phyloP scores from a whole-genome alignment of 2,113 vertebrate species.

The Chinchilla lanigera region DNA sequence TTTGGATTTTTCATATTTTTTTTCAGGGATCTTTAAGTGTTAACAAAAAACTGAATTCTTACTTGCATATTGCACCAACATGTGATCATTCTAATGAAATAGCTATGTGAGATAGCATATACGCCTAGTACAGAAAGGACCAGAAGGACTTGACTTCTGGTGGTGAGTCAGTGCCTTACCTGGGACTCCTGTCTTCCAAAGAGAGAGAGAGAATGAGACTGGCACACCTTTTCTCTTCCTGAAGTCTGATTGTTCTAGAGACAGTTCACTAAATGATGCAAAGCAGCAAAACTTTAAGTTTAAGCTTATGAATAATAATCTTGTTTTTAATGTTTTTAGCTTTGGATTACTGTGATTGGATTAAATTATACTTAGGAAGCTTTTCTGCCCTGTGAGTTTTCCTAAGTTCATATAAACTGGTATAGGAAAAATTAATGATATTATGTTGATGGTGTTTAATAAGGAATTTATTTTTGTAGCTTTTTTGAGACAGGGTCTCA shows the following conservation, averaged over 20 bases:
- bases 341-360: neutral
- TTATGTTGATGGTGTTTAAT: neutral
- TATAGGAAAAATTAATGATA: constrained; percentile 39
- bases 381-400: neutral
- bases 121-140: neutral
- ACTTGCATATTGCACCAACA: neutral
- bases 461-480: neutral
- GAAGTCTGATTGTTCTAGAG: constrained; percentile 26
- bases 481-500: no score
- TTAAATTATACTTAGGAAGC: neutral
- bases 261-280: neutral
- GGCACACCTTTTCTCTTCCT: neutral
- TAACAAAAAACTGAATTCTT: neutral
- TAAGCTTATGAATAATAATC: neutral
- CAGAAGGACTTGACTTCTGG: neutral
- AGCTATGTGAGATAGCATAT: rapidly evolving
- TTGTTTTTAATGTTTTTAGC: neutral
- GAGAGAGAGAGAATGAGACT: neutral
- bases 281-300: neutral
- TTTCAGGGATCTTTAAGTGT: neutral
- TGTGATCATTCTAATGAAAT: neutral
- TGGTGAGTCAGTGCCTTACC: neutral
- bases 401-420: neutral
- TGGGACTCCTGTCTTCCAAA: neutral
- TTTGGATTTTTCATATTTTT: neutral